Evolutionary conservation across 2,113 vertebrate species (phyloP), one percentile per base, ranked within the genome.

Genomic region (Syngnathoides biaculeatus): DNA sequence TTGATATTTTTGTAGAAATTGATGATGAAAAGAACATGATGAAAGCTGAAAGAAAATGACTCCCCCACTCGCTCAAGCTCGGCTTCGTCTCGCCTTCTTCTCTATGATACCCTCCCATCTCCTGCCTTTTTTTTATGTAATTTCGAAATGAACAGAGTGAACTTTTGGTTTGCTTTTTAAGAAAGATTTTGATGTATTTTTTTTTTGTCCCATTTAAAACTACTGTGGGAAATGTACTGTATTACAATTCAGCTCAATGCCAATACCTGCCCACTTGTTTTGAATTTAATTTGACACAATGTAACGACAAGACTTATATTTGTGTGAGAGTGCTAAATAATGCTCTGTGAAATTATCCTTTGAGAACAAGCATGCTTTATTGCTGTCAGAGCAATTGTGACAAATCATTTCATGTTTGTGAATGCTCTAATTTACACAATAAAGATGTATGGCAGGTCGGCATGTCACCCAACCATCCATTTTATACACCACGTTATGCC

Each of bases 11-110:
- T 38, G 17, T 15, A 65, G 63, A 65, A 1, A 50, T 65, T 38
- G 17, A n/a, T 19, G 63, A 5, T 4, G 63, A 65, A 65, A 65
- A 65, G 63, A 65, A 65, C 30, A 27, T 9, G 47, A 3, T 27
- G 17, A 26, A 56, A 27, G 26, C 7, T 10, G 39, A 14, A 43
- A 7, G n/a, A 26, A 26, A 62, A 62, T 62, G 60, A 62, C 40
- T 30, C 26, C 13, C 26, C 4, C 26, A n/a, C 8, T 20, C 35
- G 2, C 22, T 65, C 17, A 65, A 38, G 26, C 47, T 19, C 38
- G 63, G 17, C 27, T 65, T 65, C 47, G 50, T 65, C 45, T 50
- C 17, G 45, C 26, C 43, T 27, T 30, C 63, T 14, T 15, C 22
- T 0, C 15, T n/a, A n/a, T 60, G 58, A 43, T 43, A n/a, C 22